Conservation (phyloP, 2,113 vertebrate genomes). For the Carassius gibelio region DNA sequence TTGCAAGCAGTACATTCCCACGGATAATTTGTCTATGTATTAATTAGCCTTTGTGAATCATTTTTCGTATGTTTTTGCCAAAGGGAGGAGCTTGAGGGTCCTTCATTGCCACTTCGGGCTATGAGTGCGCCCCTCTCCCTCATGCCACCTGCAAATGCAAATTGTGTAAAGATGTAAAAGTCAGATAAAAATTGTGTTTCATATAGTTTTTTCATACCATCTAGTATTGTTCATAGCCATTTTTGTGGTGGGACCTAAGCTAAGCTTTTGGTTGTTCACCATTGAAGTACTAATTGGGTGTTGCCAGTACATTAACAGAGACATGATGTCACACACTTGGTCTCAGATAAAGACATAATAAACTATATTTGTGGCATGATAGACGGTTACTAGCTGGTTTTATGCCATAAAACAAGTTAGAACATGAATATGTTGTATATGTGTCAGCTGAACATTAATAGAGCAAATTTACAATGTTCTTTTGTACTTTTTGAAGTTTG, state of each 20-base stretch:
- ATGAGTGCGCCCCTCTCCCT: not conserved
- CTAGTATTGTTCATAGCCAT: not conserved
- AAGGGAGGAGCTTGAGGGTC: constrained; percentile 19
- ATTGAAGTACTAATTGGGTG: not conserved
- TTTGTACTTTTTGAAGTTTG: too few relatives aligned
- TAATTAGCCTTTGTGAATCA: constrained; percentile 49
- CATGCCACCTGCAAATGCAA: not conserved
- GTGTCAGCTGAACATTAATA: too few relatives aligned
- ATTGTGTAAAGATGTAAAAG: not conserved
- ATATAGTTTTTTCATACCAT: not conserved
- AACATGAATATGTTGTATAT: too few relatives aligned
- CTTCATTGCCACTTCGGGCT: not conserved
- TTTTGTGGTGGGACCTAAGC: not conserved
- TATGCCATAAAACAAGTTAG: not conserved
- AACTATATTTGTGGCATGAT: not conserved
- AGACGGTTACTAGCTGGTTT: not conserved
- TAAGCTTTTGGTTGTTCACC: not conserved
- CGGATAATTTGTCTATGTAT: constrained; percentile 35
- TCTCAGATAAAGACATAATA: not conserved
- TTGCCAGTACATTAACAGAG: not conserved
- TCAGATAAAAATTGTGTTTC: not conserved
- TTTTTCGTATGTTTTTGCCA: constrained; percentile 29
- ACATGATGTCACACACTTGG: too few relatives aligned
- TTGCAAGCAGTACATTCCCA: constrained; percentile 23
- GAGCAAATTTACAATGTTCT: too few relatives aligned